Evolutionary conservation across 37 sponge, comb jelly and placozoan genomes (phyloP).

Genomic region (Cliona cf. orientalis): DNA sequence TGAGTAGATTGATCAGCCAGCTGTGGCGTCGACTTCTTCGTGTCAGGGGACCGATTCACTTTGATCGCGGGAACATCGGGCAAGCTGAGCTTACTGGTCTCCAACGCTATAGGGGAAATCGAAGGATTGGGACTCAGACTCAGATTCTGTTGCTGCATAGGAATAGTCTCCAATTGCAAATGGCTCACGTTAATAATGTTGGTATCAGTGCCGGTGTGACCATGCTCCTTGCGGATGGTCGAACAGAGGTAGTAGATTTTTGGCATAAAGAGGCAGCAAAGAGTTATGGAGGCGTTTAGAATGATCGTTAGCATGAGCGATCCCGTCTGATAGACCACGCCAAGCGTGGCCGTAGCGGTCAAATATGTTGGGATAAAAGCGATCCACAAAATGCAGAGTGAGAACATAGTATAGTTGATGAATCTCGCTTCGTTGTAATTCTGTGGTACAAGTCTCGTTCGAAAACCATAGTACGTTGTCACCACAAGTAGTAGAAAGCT

Average conservation of each 20-base stretch:
- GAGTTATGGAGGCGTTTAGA: slow-evolving; percentile 54
- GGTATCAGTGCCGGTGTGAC: too few relatives aligned
- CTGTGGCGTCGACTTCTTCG: too few relatives aligned
- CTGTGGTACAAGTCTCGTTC: slow-evolving; percentile 55
- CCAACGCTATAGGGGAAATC: too few relatives aligned
- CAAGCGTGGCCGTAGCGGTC: slow-evolving; percentile 28
- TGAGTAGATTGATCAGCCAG: too few relatives aligned
- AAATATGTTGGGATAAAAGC: slow-evolving; percentile 67
- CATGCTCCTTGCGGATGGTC: too few relatives aligned
- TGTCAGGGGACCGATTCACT: too few relatives aligned
- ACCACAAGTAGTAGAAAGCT: slow-evolving; percentile 47
- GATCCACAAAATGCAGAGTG: slow-evolving; percentile 57
- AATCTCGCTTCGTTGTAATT: slow-evolving; percentile 75
- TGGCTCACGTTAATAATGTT: too few relatives aligned
- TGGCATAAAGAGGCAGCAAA: slow-evolving; percentile 45
- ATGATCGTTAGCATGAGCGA: slow-evolving; percentile 51
- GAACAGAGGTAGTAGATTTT: slow-evolving; percentile 39
- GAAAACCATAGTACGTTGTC: slow-evolving; percentile 64
- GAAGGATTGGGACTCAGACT: too few relatives aligned
- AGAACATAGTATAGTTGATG: slow-evolving; percentile 51
- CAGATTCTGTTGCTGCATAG: too few relatives aligned
- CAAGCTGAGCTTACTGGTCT: too few relatives aligned
- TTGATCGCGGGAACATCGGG: too few relatives aligned
- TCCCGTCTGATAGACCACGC: slow-evolving; percentile 25
- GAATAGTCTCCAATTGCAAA: too few relatives aligned